These are phyloP conservation scores for Araneus ventricosus DNA, from an alignment of 1,140 invertebrate species.

Conservation along the genomic window DNA sequence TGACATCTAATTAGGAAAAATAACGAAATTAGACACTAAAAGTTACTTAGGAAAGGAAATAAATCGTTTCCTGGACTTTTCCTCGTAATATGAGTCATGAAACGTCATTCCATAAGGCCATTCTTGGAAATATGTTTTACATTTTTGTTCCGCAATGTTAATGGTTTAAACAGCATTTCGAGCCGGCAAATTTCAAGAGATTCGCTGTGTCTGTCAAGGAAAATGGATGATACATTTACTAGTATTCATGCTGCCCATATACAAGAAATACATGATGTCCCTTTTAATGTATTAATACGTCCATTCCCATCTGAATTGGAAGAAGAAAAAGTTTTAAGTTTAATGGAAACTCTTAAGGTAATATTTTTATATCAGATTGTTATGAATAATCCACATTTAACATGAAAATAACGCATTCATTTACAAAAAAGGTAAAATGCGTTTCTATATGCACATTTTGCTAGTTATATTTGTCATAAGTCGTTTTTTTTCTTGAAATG, in stretches of 20 bases:
- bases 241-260: constrained; percentile 89
- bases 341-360: constrained; percentile 89
- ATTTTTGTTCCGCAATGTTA: background rate
- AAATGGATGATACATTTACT: constrained; percentile 42
- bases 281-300: constrained; percentile 87
- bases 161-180: background rate
- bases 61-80: background rate
- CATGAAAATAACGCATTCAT: too few species aligned
- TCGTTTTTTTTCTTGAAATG: too few species aligned
- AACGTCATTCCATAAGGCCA: background rate
- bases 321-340: constrained; percentile 88
- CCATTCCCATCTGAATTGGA: constrained; percentile 88
- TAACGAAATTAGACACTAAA: background rate
- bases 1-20: too few species aligned
- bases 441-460: too few species aligned
- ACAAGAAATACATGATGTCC: constrained; percentile 88
- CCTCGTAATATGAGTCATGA: background rate
- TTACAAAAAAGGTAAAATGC: too few species aligned
- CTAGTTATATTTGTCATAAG: too few species aligned
- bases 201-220: background rate
- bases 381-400: too few species aligned
- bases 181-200: background rate
- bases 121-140: constrained; percentile 48
- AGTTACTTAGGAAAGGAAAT: background rate
- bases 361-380: background rate